Evolutionary conservation across 92 coral and sea anemone genomes (phyloP).

Genomic region (Parazoanthus atlanticus): DNA sequence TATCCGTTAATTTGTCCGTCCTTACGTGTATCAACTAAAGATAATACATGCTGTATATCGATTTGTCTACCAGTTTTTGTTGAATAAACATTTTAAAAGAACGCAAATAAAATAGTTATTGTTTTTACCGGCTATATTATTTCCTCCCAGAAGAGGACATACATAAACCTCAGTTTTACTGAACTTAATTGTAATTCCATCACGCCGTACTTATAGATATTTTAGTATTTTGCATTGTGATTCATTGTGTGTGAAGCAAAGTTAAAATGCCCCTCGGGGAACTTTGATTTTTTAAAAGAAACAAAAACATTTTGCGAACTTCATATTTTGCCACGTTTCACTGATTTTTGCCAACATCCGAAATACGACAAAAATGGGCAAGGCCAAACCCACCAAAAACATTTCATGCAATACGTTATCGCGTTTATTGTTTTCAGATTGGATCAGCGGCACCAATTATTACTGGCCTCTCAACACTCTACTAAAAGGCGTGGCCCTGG

Average conservation of each 20-base stretch:
- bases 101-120: no score
- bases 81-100: background rate
- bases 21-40: background rate
- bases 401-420: background rate
- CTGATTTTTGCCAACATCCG: background rate
- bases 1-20: background rate
- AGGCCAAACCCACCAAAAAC: background rate
- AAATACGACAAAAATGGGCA: background rate
- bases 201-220: no score
- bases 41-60: background rate
- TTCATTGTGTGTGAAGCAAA: no score
- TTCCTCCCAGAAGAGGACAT: background rate
- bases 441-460: constrained; percentile 87
- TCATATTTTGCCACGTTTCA: background rate
- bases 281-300: no score
- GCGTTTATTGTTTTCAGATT: constrained; percentile 57
- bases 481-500: constrained; percentile 66
- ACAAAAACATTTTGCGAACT: background rate
- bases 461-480: constrained; percentile 89
- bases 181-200: no score
- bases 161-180: no score
- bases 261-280: no score
- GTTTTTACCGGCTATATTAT: background rate
- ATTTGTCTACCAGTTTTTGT: background rate
- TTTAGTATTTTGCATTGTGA: no score